These are phyloP conservation scores for Kryptopterus vitreolus DNA, from an alignment of 2,797 vertebrate genomes.

Conservation along the genomic window DNA sequence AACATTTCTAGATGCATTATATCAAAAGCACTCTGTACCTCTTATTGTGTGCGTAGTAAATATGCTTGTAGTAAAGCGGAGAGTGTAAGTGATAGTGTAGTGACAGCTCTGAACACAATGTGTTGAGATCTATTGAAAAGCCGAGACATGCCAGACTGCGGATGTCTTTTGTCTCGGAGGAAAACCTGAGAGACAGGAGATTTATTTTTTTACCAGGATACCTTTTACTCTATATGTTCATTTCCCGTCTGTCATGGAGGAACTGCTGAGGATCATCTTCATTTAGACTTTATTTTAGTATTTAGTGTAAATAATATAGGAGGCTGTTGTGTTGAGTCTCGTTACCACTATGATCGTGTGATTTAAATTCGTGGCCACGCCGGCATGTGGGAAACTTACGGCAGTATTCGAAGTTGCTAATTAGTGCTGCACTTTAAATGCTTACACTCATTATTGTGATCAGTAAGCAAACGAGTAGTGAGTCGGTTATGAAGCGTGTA, in stretches of 20 bases:
- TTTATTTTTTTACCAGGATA: no score
- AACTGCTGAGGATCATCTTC: not conserved
- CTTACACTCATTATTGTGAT: not conserved
- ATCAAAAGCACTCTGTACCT: no score
- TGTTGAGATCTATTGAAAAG: not conserved
- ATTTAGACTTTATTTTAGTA: not conserved
- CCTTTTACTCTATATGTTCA: not conserved
- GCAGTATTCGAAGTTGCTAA: not conserved
- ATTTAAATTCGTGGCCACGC: not conserved
- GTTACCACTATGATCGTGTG: not conserved
- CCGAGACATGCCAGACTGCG: not conserved
- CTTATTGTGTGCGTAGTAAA: not conserved
- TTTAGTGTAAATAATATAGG: conserved; percentile 36
- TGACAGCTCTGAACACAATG: not conserved
- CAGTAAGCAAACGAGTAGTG: not conserved
- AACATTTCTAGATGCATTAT: no score
- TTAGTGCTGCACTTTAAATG: not conserved
- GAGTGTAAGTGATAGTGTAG: not conserved
- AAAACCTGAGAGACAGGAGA: not conserved
- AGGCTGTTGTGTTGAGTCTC: conserved; percentile 44
- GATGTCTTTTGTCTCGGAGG: not conserved
- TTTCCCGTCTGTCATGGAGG: not conserved
- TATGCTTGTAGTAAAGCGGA: not conserved
- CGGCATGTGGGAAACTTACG: no score
- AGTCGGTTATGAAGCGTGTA: not conserved